Evolutionary conservation across 2,113 vertebrate genomes (phyloP).

Genomic region (Paramisgurnus dabryanus): DNA sequence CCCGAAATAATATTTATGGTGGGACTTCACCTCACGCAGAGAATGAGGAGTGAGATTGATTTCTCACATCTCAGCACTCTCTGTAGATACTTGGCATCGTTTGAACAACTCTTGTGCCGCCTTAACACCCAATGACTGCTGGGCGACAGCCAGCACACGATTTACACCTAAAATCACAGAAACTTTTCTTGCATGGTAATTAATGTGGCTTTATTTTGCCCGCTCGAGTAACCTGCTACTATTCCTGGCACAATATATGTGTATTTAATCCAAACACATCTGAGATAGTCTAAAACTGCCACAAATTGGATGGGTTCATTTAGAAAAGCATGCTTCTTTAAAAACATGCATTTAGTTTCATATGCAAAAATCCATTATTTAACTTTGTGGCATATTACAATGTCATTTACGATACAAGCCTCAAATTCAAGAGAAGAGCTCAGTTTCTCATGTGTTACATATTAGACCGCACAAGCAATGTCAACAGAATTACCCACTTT

Average conservation of each 20-base stretch:
- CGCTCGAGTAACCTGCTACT: background rate
- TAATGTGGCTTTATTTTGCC: slow-evolving; percentile 7
- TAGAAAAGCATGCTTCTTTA: too few relatives aligned
- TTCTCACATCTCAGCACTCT: slow-evolving; percentile 57
- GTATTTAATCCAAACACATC: background rate
- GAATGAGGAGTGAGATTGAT: slow-evolving; percentile 57
- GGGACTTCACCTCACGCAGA: background rate
- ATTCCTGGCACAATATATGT: background rate
- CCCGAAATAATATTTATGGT: slow-evolving; percentile 51
- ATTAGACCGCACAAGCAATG: too few relatives aligned
- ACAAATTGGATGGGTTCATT: background rate
- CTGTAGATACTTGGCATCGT: slow-evolving; percentile 38
- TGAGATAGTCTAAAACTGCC: background rate
- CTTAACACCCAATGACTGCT: slow-evolving; percentile 38
- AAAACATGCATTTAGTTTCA: too few relatives aligned
- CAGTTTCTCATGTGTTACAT: too few relatives aligned
- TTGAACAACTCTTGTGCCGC: background rate
- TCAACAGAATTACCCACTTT: too few relatives aligned
- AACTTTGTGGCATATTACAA: background rate
- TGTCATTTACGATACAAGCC: too few relatives aligned
- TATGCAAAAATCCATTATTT: too few relatives aligned
- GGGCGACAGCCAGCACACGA: slow-evolving; percentile 40
- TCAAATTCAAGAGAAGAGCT: too few relatives aligned
- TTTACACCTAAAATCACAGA: slow-evolving; percentile 29
- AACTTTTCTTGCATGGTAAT: slow-evolving; percentile 42